A percentile compares a stretch with the other conserved stretches of the same genome.
phyloP scores from a whole-genome alignment of 2,113 vertebrate species.

The Lophotis ruficrista region DNA sequence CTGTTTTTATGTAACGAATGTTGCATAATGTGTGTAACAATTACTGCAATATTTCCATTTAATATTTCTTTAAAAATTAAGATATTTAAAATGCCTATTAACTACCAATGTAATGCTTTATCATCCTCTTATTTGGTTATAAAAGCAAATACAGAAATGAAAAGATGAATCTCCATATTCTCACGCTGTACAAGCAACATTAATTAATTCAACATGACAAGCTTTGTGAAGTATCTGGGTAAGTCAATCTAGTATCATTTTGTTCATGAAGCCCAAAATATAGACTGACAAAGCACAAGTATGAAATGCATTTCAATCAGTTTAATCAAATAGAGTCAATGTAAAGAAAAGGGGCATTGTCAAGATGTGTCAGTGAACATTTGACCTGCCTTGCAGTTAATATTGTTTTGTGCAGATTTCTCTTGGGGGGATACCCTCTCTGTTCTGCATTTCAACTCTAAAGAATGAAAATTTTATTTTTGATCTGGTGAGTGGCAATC shows the following conservation, averaged over 20 bases:
- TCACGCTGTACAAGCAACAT: slow-evolving; percentile 41
- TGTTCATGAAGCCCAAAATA: slow-evolving; percentile 59
- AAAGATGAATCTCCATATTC: slow-evolving; percentile 51
- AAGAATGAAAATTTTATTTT: background rate
- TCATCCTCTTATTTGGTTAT: background rate
- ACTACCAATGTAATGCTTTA: background rate
- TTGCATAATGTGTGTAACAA: background rate
- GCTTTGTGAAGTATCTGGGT: slow-evolving; percentile 64
- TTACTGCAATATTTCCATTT: background rate
- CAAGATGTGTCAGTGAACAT: slow-evolving; percentile 69
- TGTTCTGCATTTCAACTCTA: background rate
- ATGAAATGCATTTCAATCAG: slow-evolving; percentile 68
- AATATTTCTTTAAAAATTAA: background rate
- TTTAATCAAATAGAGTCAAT: slow-evolving; percentile 67
- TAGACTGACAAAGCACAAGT: slow-evolving; percentile 69
- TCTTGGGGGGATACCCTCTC: background rate
- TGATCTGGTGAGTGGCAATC: background rate
- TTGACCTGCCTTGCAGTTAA: slow-evolving; percentile 62
- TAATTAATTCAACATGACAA: slow-evolving; percentile 67
- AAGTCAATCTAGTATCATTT: slow-evolving; percentile 67
- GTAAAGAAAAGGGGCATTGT: slow-evolving; percentile 67
- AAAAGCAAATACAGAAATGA: slow-evolving; percentile 25
- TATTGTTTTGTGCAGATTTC: slow-evolving; percentile 40
- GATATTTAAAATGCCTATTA: background rate
- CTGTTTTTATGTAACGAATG: background rate